Conservation (phyloP, 2,113 vertebrate genomes). For the Strix aluco region DNA sequence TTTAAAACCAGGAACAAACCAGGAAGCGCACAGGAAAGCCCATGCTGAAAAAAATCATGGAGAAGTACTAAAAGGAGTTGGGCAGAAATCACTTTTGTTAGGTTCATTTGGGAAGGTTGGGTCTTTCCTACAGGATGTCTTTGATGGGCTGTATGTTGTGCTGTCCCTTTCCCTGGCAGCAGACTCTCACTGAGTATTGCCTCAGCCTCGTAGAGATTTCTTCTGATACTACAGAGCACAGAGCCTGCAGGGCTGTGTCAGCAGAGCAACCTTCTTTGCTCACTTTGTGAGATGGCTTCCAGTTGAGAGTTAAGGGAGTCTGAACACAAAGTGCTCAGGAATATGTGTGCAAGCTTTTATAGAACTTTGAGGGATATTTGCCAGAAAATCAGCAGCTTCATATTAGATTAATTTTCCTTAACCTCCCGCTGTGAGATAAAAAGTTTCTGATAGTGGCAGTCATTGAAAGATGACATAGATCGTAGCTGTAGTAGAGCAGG, state of each 20-base stretch:
- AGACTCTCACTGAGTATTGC: background rate
- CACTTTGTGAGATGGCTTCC: background rate
- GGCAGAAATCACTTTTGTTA: background rate
- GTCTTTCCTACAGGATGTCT: background rate
- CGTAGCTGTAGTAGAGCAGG: background rate
- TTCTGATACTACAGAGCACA: background rate
- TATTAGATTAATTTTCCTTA: background rate
- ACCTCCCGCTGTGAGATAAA: background rate
- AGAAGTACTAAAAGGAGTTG: background rate
- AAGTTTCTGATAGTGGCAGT: background rate
- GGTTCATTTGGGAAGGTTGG: background rate
- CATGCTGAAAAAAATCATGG: background rate
- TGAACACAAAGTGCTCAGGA: background rate
- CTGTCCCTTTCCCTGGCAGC: background rate
- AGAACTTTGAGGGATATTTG: background rate
- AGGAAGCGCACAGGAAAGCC: background rate
- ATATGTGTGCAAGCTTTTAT: background rate
- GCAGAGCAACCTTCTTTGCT: background rate
- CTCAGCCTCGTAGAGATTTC: background rate
- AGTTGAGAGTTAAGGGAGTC: background rate
- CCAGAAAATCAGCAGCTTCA: background rate
- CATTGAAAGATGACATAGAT: background rate
- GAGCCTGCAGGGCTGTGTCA: background rate
- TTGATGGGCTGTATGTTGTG: background rate
- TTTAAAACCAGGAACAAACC: background rate